A percentile compares a stretch with the other conserved stretches of the same genome.
Conservation (phyloP, 2,113 vertebrate genomes). For the Smithornis capensis region DNA sequence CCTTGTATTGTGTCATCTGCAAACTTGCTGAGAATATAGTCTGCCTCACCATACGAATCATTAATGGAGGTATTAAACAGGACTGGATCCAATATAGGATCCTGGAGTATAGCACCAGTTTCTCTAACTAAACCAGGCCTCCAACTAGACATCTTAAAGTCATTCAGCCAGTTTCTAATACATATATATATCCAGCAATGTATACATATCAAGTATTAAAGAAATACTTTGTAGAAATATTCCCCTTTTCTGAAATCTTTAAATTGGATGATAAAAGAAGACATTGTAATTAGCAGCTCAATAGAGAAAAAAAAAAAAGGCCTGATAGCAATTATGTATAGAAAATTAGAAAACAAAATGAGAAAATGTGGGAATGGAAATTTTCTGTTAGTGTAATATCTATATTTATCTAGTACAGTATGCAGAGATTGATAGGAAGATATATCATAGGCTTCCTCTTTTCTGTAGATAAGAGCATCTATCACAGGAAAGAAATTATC, state of each 20-base stretch:
- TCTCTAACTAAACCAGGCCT: background rate
- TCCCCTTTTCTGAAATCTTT: background rate
- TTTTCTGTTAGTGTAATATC: background rate
- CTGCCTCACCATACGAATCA: background rate
- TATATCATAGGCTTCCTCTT: background rate
- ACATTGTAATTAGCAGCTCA: background rate
- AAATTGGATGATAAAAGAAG: background rate
- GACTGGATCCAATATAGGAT: background rate
- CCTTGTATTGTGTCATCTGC: too few species aligned
- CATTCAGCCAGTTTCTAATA: background rate
- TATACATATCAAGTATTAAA: background rate
- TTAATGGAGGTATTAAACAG: background rate
- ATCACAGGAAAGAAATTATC: background rate
- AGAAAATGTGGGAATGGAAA: background rate
- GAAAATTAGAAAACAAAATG: background rate
- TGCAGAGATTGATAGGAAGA: background rate
- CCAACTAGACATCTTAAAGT: background rate
- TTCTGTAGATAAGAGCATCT: background rate
- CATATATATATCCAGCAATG: background rate
- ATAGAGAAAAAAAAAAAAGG: background rate
- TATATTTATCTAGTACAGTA: background rate
- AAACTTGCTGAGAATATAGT: background rate
- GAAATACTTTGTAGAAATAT: background rate
- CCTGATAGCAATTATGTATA: background rate
- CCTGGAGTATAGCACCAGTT: accelerated